phyloP scores from a whole-genome alignment of 2,797 vertebrate genomes.

The Sebastes reedi region DNA sequence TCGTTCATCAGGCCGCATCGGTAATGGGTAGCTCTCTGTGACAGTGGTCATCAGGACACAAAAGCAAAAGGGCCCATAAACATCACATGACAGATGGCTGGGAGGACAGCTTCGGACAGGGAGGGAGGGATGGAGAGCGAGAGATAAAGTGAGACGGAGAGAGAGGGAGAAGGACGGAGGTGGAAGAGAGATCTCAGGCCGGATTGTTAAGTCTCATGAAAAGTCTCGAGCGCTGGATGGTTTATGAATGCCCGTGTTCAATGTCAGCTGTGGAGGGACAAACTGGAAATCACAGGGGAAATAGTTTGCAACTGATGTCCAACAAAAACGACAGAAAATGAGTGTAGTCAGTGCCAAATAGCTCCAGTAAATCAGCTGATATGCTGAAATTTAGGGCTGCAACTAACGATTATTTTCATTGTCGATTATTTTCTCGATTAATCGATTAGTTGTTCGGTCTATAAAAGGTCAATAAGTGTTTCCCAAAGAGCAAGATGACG shows the following conservation, averaged over 20 bases:
- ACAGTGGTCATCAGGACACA: conserved; percentile 86
- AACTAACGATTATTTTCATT: too few species aligned
- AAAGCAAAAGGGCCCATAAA: conserved; percentile 85
- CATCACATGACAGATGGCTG: conserved; percentile 84
- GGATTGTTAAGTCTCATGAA: conserved; percentile 63
- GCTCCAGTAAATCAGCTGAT: conserved; percentile 16
- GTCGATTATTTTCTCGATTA: too few species aligned
- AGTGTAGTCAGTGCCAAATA: conserved; percentile 6
- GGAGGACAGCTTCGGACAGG: conserved; percentile 76
- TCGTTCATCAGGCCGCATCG: conserved; percentile 82
- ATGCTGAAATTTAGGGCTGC: not conserved
- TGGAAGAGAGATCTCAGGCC: conserved; percentile 74
- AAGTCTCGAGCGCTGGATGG: conserved; percentile 51
- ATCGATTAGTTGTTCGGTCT: too few species aligned
- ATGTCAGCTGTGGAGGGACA: conserved; percentile 61
- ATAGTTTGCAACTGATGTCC: conserved; percentile 24
- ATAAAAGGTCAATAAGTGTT: too few species aligned
- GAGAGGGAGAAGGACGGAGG: conserved; percentile 68
- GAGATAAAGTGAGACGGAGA: conserved; percentile 68
- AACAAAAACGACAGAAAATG: not conserved
- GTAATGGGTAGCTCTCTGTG: conserved; percentile 83
- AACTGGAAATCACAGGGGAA: conserved; percentile 36
- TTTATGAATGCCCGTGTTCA: conserved; percentile 68
- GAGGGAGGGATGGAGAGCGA: conserved; percentile 70
- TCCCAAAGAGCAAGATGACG: too few species aligned